Base-by-base conservation (phyloP, 2,113 vertebrate genomes). In the Chamaea fasciata region DNA sequence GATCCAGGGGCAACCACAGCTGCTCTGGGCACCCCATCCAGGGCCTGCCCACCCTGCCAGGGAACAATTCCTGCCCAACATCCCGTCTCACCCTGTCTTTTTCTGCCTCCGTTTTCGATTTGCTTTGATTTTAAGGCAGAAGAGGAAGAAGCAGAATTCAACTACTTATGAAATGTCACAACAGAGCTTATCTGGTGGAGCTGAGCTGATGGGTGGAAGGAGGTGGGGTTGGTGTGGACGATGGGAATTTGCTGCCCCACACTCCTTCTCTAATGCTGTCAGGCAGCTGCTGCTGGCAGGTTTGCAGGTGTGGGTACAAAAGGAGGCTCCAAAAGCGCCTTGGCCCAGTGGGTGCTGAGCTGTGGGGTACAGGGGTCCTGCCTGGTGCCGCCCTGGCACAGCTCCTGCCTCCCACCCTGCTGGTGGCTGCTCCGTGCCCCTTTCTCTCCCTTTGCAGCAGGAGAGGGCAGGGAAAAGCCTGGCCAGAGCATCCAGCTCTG, bases 371-470 rank as follows among this genome's bases (percentile, higher is more conserved):
- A 16, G 56, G 19, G 23, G 17, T 9, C 11, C 65, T 55, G 37
- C 56, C 47, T 49, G 47, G 13, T 2, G 67, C 33, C 44, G 57
- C 47, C 50, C 71, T 37, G 52, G 50, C 10, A 0, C 9, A 12
- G 56, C 46, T 46, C 57, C 57, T 1, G 6, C 1, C 0, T 15
- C 12, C 53, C 6, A 7, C 21, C 13, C 21, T 2, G 14, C 22
- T 22, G 28, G 2, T 1, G 19, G 13, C 50, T 62, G 44, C 46
- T 23, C 49, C 9, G 49, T 15, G 39, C 33, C n/a, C 31, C 16
- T 33, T 47, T 17, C 30, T 13, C 18, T 56, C 19, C 17, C 39
- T 23, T 5, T 2, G 26, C 21, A 27, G 62, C 12, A 44, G 28
- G 5, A 5, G 17, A 18, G 44, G 6, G 13, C 3, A 6, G 70